These are phyloP conservation scores for Ochotona princeps DNA, from an alignment of 2,113 vertebrate species.

Conservation along the genomic window DNA sequence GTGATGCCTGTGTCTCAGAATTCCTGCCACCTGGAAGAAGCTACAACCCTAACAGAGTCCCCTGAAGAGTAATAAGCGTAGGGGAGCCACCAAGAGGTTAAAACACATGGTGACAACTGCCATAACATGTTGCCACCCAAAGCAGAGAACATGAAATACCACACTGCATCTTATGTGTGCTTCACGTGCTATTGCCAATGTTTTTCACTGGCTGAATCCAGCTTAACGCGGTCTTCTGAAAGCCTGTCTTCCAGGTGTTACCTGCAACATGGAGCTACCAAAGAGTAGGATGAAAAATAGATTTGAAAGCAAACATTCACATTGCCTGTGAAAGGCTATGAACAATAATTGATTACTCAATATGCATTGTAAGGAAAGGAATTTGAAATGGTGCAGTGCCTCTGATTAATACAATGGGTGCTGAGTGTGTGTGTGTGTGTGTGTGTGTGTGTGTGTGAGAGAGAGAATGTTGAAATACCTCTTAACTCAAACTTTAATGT, in stretches of 20 bases:
- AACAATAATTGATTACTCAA: not conserved
- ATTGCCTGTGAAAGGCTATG: not conserved
- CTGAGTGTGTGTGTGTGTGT: not conserved
- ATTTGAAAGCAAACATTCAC: not conserved
- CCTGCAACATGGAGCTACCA: not conserved
- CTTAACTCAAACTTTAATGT: not conserved
- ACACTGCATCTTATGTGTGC: not conserved
- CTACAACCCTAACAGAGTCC: too few relatives aligned
- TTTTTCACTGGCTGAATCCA: not conserved
- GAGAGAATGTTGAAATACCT: not conserved
- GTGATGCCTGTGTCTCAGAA: not conserved
- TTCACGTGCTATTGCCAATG: not conserved
- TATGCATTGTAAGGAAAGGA: not conserved
- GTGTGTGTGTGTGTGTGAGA: not conserved
- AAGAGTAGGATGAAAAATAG: not conserved
- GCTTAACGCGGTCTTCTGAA: not conserved
- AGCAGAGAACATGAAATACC: not conserved
- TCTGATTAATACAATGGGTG: not conserved
- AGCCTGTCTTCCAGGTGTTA: not conserved
- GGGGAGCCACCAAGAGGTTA: not conserved
- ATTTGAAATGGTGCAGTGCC: not conserved
- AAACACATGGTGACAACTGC: not conserved
- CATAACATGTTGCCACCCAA: not conserved
- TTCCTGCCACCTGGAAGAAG: not conserved
- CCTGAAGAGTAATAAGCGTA: not conserved